Evolutionary conservation across 2,113 vertebrate species (phyloP), one percentile per base, ranked within the genome.

Genomic region (Mixornis gularis): DNA sequence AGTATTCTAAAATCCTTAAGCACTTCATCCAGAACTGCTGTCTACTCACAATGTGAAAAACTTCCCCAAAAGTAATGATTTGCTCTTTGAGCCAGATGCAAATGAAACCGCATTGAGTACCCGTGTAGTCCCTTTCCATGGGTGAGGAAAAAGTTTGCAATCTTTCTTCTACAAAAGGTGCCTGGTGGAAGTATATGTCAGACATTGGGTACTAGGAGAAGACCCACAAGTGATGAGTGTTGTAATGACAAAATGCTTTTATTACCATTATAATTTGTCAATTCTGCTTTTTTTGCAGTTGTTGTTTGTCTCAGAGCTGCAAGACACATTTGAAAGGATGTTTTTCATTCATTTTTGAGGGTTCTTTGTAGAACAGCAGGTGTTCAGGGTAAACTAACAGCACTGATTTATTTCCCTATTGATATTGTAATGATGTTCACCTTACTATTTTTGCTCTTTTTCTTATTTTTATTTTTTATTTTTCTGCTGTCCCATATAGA

Each of bases 121-220:
- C 6, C 17, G 10, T 34, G n/a, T n/a, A n/a, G 26, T 22, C 85
- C 19, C 3, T 62, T 85, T 44, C 44, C 20, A 25, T 1, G 2
- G 6, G 12, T 46, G 13, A 84, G 34, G 38, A 88, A 55, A 58
- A 81, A 12, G 2, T 25, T 59, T 32, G 4, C 24, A 26, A 25
- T 41, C 21, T 56, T 55, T 22, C 24, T 73, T 72, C 26, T 8
- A 29, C 9, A 66, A 36, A 72, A 58, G 1, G 5, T 62, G 6
- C 7, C 30, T 1, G 3, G 5, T 8, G 72, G 48, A 65, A 38
- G 3, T 0, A 1, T 18, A 1, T 18, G 18, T 43, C 27, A 41
- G 38, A 38, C 25, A 15, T 5, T 3, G 13, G 8, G 10, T 44
- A 40, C 6, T 12, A 48, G 65, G 52, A 55, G 51, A 66, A 59